Evolutionary conservation across 2,797 vertebrate genomes (phyloP).

Genomic region (Notolepis coatsorum): DNA sequence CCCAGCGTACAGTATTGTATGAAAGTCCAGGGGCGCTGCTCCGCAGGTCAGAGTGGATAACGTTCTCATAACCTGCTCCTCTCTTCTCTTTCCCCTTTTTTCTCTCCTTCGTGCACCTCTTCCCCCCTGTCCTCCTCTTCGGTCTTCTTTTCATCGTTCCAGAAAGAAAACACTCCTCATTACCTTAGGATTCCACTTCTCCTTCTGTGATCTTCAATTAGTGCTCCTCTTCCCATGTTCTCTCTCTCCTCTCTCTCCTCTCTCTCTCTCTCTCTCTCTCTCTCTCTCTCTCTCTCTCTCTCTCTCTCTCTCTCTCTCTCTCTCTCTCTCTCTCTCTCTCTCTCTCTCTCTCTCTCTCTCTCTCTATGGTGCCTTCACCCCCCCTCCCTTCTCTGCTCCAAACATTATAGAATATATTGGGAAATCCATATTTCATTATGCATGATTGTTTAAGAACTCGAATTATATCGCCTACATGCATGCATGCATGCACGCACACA

Average conservation of each 20-base stretch:
- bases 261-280: constrained; percentile 37
- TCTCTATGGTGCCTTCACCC: background rate
- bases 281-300: background rate
- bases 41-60: constrained; percentile 76
- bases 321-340: background rate
- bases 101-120: constrained; percentile 33
- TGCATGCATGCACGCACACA: background rate
- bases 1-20: constrained; percentile 75
- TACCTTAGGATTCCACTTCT: no score
- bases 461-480: no score
- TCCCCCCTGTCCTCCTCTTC: constrained; percentile 10
- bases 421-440: no score
- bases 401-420: no score
- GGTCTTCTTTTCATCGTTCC: background rate
- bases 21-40: constrained; percentile 78
- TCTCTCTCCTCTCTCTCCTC: constrained; percentile 10
- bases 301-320: background rate
- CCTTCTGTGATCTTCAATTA: background rate
- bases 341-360: background rate
- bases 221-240: background rate
- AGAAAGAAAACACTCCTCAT: no score
- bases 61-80: constrained; percentile 80
- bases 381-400: background rate
- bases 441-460: no score
- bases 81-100: constrained; percentile 48